Conservation (phyloP, 2,888 invertebrate genomes). For the Acronicta psi region DNA sequence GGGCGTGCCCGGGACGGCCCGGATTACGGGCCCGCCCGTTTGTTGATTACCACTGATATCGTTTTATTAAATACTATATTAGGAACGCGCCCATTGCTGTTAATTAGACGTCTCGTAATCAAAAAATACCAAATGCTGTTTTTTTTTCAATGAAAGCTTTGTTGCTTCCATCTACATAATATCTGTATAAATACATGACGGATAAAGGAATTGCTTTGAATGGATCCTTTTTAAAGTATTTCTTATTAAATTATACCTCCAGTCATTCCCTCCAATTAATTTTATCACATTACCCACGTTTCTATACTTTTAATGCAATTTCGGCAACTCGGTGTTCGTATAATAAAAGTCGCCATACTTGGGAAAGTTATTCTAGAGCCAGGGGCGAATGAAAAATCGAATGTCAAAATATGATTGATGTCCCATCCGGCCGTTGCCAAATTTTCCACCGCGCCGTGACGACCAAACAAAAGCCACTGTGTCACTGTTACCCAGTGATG, state of each 20-base stretch:
- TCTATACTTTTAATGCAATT: slow-evolving; percentile 8
- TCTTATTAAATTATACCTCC: neutral
- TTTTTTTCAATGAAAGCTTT: no score
- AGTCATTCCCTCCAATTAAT: neutral
- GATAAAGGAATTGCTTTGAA: neutral
- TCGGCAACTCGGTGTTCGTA: slow-evolving; percentile 23
- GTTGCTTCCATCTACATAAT: no score
- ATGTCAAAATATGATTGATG: slow-evolving; percentile 77
- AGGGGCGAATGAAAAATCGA: slow-evolving; percentile 67
- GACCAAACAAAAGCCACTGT: slow-evolving; percentile 58
- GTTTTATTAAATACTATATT: slow-evolving; percentile 51
- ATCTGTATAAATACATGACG: neutral
- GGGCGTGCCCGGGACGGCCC: slow-evolving; percentile 43
- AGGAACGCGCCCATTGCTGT: slow-evolving; percentile 17
- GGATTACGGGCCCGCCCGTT: slow-evolving; percentile 58
- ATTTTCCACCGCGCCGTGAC: slow-evolving; percentile 52
- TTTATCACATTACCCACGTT: slow-evolving; percentile 12
- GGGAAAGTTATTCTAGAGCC: slow-evolving; percentile 58
- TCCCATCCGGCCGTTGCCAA: slow-evolving; percentile 59
- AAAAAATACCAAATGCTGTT: neutral
- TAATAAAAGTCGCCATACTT: slow-evolving; percentile 55
- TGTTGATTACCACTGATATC: slow-evolving; percentile 52
- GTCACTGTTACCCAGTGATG: slow-evolving; percentile 35
- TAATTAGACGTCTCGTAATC: slow-evolving; percentile 17
- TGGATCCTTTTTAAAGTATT: no score